Evolutionary conservation across 2,888 invertebrate genomes (phyloP).

Genomic region (Brachyopa scutellaris): DNA sequence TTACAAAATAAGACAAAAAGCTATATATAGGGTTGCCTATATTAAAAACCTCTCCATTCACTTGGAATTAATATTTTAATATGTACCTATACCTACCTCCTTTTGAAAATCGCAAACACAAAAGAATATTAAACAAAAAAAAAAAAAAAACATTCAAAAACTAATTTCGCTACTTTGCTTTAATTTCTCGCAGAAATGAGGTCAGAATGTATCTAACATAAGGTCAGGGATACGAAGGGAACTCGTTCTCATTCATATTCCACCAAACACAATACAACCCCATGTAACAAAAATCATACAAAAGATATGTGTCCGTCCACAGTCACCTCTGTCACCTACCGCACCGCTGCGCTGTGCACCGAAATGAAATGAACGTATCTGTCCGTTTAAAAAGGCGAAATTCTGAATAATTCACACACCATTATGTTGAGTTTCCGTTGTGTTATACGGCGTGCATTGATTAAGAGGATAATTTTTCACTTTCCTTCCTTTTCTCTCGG

Average conservation of each 20-base stretch:
- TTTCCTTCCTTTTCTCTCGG: constrained; percentile 28
- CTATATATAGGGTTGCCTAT: too few relatives aligned
- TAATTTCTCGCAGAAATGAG: too few relatives aligned
- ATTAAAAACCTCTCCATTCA: too few relatives aligned
- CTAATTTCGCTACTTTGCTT: too few relatives aligned
- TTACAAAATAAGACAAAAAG: too few relatives aligned
- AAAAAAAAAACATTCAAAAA: too few relatives aligned
- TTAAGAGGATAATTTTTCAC: constrained; percentile 71
- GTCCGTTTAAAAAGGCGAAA: constrained; percentile 14
- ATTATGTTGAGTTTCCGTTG: constrained; percentile 50
- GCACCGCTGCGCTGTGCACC: too few relatives aligned
- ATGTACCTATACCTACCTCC: too few relatives aligned
- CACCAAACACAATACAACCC: constrained; percentile 37
- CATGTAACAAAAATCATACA: constrained; percentile 37
- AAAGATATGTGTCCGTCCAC: constrained; percentile 42
- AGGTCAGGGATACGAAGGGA: constrained; percentile 26
- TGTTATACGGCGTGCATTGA: constrained; percentile 67
- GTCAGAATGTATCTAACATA: constrained; percentile 2
- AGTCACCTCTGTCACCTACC: constrained; percentile 62
- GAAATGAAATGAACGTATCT: too few relatives aligned
- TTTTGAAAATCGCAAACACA: too few relatives aligned
- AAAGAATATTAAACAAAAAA: too few relatives aligned
- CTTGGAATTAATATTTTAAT: too few relatives aligned
- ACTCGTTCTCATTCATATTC: constrained; percentile 31
- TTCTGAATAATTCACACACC: constrained; percentile 65